Evolutionary conservation across 2,888 invertebrate species (phyloP), one percentile per base, ranked within the genome.

Genomic region (Acanthosepion esculentum): DNA sequence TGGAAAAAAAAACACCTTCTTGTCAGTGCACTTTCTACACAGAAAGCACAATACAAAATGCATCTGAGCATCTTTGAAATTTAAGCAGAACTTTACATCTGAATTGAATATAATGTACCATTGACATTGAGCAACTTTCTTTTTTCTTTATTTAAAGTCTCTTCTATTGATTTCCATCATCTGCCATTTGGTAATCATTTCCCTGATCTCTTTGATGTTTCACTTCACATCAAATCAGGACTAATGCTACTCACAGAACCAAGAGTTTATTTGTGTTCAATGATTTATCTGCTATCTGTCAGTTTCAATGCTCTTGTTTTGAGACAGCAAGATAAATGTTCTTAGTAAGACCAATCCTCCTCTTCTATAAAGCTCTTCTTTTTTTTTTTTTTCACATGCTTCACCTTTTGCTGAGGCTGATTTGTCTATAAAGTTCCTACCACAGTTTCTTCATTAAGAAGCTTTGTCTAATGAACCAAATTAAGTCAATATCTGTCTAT

Each of bases 231-330:
- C 78, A 78, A 78, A 78, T n/a, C 78, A 78, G 12, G 78, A 78
- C 78, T 78, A 78, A 78, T 78, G n/a, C 78, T n/a, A 78, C n/a
- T 78, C 78, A 59, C 23, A n/a, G 78, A 78, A n/a, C n/a, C 78
- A n/a, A 78, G n/a, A 29, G 29, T 78, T 78, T 78, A 59, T 78
- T 78, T 78, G n/a, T n/a, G n/a, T 78, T 78, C 78, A 78, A 78
- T 78, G 78, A 78, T 78, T 78, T 78, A 78, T 78, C n/a, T 78
- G 78, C 12, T 78, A n/a, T 78, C 78, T 78, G 78, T 78, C 78
- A n/a, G 33, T 78, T n/a, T n/a, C n/a, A 78, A 78, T 78, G 41
- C 33, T 93, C 41, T 50, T 33, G 33, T 50, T 29, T 93, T 18
- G 48, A 50, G 93, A 93, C 93, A 50, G n/a, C 59, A 59, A 18